Conservation (phyloP, 2,888 invertebrate genomes). For the Tachystola acroxantha region DNA sequence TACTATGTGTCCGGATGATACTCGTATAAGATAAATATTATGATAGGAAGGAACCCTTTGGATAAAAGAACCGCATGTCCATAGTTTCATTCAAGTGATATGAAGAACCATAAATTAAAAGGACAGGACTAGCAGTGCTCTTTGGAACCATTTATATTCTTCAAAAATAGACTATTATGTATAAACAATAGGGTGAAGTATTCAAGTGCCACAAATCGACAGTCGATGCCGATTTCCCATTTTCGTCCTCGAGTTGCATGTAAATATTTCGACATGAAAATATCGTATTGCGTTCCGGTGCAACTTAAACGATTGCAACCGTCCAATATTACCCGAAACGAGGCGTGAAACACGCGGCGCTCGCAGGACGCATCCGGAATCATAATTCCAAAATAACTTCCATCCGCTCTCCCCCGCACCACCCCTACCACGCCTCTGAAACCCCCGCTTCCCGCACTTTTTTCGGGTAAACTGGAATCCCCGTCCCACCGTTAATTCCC, state of each 20-base stretch:
- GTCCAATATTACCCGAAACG: constrained; percentile 64
- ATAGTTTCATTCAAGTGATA: too few species aligned
- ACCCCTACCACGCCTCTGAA: constrained; percentile 31
- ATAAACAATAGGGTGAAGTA: too few species aligned
- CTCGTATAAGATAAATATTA: too few species aligned
- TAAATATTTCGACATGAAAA: constrained; percentile 20
- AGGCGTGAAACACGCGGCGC: constrained; percentile 73
- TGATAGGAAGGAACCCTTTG: too few species aligned
- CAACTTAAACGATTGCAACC: constrained; percentile 56
- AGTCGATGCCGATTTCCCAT: constrained; percentile 5
- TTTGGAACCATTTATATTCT: too few species aligned
- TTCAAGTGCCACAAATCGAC: too few species aligned
- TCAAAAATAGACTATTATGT: too few species aligned
- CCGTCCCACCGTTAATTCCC: constrained; percentile 76
- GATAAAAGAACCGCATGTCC: too few species aligned
- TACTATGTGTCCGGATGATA: too few species aligned
- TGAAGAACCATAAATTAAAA: too few species aligned
- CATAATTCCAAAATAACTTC: constrained; percentile 77
- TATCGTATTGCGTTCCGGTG: constrained; percentile 41
- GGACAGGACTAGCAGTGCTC: too few species aligned
- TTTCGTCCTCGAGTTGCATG: neutral
- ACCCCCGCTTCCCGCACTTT: constrained; percentile 45
- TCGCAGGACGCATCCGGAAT: constrained; percentile 73
- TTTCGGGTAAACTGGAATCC: constrained; percentile 76
- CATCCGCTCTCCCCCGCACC: constrained; percentile 47